A percentile compares a stretch with the other conserved stretches of the same genome.
These are phyloP conservation scores for Cricetomys ansorgei DNA, from an alignment of 2,113 vertebrate genomes.

Conservation along the genomic window DNA sequence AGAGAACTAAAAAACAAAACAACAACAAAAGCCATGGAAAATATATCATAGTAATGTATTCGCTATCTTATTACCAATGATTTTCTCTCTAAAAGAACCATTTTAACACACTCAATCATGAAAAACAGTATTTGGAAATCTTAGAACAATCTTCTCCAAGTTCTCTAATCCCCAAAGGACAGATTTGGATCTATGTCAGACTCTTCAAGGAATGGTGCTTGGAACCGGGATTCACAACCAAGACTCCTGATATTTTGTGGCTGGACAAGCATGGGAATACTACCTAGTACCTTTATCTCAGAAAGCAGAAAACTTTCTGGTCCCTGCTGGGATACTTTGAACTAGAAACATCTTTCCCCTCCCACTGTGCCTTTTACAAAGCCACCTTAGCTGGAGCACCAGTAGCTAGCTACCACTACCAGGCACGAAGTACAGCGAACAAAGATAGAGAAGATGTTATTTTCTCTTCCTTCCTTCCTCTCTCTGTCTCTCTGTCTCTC, in stretches of 20 bases:
- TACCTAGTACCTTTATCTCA: not conserved
- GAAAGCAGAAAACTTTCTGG: not conserved
- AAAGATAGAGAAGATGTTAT: not conserved
- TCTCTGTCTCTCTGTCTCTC: too few species aligned
- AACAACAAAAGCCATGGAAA: not conserved
- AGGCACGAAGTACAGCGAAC: not conserved
- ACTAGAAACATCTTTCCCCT: not conserved
- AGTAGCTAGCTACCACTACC: not conserved
- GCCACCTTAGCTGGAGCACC: not conserved
- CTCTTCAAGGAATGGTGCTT: not conserved
- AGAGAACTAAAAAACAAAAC: not conserved
- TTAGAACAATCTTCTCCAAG: conserved; percentile 6
- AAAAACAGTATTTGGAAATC: conserved; percentile 17
- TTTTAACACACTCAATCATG: not conserved
- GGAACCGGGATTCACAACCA: not conserved
- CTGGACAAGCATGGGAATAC: not conserved
- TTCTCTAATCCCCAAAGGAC: not conserved
- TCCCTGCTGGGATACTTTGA: not conserved
- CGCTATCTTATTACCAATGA: not conserved
- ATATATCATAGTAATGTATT: not conserved
- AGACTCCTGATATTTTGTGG: not conserved
- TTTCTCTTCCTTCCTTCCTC: too few species aligned
- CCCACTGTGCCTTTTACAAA: not conserved
- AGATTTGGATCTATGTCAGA: conserved; percentile 8
- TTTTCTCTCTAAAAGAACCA: not conserved